Evolutionary conservation across 2,797 vertebrate genomes (phyloP), one percentile per base, ranked within the genome.

Genomic region (Euthynnus affinis): DNA sequence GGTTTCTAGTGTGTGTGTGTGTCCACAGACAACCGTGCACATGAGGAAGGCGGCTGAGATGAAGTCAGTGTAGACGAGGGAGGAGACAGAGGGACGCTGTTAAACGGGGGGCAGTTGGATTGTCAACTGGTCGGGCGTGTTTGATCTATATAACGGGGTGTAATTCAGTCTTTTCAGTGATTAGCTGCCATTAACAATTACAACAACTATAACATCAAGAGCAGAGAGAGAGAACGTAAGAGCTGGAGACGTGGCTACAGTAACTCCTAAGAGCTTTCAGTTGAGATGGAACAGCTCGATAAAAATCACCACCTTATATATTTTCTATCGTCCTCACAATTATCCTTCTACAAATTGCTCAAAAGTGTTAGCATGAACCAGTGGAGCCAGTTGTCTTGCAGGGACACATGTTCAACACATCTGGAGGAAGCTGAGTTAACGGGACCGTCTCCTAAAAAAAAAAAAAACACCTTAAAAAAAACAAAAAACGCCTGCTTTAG

Each of bases 161-260:
- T 22, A 18, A 42, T 53, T 60, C 69, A 74, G 71, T 63, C 58
- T 32, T 56, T 23, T 64, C 6, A 23, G 67, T 9, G 20, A 55
- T 71, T 32, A 71, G 72, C 78, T 70, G 65, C 71, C 32, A 52
- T 63, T 34, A 34, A 23, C 13, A 59, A 17, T 40, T 40, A 49
- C 3, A 69, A 49, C 3, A 69, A 23, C 55, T 34, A 32, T 6
- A 42, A 12, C n/a, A 29, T 58, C 8, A 15, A 2, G 40, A n/a
- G 4, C 20, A n/a, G n/a, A n/a, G n/a, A n/a, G n/a, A n/a, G n/a
- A n/a, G n/a, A n/a, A n/a, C n/a, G n/a, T n/a, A n/a, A n/a, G n/a
- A n/a, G n/a, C n/a, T n/a, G n/a, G n/a, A n/a, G n/a, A n/a, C n/a
- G n/a, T n/a, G n/a, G n/a, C n/a, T n/a, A n/a, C n/a, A n/a, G n/a